Conservation (phyloP, 1,140 invertebrate genomes). For the Solen grandis region DNA sequence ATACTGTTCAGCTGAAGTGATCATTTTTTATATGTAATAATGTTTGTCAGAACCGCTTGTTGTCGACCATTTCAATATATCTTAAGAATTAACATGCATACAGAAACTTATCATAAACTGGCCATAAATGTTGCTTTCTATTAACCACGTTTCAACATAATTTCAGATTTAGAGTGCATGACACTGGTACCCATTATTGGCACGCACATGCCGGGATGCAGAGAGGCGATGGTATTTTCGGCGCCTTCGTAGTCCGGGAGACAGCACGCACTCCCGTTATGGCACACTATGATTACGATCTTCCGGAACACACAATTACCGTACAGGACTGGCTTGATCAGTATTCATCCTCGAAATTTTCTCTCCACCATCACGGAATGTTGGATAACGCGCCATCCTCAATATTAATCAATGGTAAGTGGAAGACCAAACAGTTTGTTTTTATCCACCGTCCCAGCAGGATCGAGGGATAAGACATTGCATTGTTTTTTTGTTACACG, state of each 20-base stretch:
- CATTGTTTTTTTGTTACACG: too few species aligned
- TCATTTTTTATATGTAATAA: too few species aligned
- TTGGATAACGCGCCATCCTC: constrained; percentile 90
- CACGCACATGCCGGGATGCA: constrained; percentile 93
- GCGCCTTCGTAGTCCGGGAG: constrained; percentile 89
- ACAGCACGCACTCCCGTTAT: constrained; percentile 86
- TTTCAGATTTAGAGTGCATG: constrained; percentile 79
- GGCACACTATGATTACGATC: constrained; percentile 88
- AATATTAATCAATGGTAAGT: constrained; percentile 88
- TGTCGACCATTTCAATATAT: too few species aligned
- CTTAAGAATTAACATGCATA: too few species aligned
- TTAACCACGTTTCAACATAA: too few species aligned
- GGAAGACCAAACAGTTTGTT: too few species aligned
- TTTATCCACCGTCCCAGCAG: too few species aligned
- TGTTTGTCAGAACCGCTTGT: too few species aligned
- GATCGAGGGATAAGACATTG: background rate
- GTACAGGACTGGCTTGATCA: constrained; percentile 90
- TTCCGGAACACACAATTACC: constrained; percentile 89
- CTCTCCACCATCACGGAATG: constrained; percentile 88
- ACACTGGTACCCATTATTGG: constrained; percentile 92
- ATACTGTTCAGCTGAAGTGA: too few species aligned
- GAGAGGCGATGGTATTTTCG: constrained; percentile 90
- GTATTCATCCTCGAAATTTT: constrained; percentile 86
- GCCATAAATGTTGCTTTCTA: too few species aligned
- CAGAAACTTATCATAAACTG: too few species aligned